Base-by-base conservation (phyloP, 2,888 invertebrate species). In the Eristalis pertinax region DNA sequence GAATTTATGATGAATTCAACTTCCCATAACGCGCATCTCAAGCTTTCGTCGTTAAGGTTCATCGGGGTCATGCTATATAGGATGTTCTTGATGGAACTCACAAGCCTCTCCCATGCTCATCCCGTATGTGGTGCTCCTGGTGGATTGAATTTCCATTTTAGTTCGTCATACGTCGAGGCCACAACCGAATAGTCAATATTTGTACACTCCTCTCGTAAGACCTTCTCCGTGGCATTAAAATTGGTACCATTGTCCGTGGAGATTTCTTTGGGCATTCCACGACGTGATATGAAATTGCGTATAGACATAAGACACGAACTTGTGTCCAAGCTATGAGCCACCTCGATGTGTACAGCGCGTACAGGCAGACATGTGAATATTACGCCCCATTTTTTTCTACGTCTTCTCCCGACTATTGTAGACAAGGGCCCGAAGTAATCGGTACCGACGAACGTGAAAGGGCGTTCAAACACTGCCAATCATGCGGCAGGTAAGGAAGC, bases 351-450 rank as follows among this genome's bases (percentile, higher is more conserved):
- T 2, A 89, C 70, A 0, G 86, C 86, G 0, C 84, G 88, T 15
- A 82, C 19, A 41, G 70, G 60, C 15, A 72, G 60, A 29, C 72
- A 41, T 22, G 43, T 62, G 26, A 72, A 72, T 8, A 72, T 19
- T 22, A 63, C 63, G 29, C 72, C 63, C 63, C 72, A 73, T 35
- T 41, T 72, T 29, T 56, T 58, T 29, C 32, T 32, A 19, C 22
- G 24, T 26, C 50, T 68, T 26, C 67, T 77, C n/a, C n/a, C n/a
- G n/a, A n/a, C n/a, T n/a, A n/a, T n/a, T 4, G 84, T 84, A 15
- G 67, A 13, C 11, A 89, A 43, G n/a, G 88, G 84, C 4, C 26
- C 26, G 63, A 89, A 89, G 43, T 84, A 89, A 35, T 89, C 89
- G 41, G 89, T 35, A 8, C 82, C 88, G 2, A 75, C 79, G 62